These are phyloP conservation scores for Halocynthia aurantium DNA, from an alignment of 23 tunicate genomes.

Conservation along the genomic window DNA sequence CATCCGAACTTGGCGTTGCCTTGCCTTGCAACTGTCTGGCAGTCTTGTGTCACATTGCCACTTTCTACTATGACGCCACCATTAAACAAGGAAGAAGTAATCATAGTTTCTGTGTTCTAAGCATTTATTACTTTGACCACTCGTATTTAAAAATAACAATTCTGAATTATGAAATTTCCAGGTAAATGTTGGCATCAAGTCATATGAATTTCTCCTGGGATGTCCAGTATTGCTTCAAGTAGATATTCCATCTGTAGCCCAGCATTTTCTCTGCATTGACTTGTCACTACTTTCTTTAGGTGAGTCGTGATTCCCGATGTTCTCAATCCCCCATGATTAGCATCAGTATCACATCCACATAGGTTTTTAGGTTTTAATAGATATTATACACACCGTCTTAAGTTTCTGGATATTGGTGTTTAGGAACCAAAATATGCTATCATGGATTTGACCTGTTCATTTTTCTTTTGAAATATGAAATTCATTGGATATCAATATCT, in stretches of 20 bases:
- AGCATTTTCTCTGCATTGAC: slow-evolving; percentile 34
- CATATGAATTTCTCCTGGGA: slow-evolving; percentile 53
- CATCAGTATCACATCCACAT: neutral
- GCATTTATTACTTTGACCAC: too few relatives aligned
- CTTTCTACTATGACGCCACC: slow-evolving; percentile 44
- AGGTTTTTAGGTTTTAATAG: too few relatives aligned
- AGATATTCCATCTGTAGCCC: slow-evolving; percentile 33
- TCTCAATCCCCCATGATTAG: too few relatives aligned
- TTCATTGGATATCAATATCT: neutral
- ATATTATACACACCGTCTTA: too few relatives aligned
- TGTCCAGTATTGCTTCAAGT: slow-evolving; percentile 67
- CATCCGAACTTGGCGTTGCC: slow-evolving; percentile 13
- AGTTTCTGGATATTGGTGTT: too few relatives aligned
- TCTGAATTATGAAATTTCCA: neutral
- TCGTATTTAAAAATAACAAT: too few relatives aligned
- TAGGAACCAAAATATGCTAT: neutral
- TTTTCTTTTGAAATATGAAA: neutral
- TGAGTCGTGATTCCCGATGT: neutral
- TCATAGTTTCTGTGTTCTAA: too few relatives aligned
- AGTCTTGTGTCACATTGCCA: slow-evolving; percentile 66
- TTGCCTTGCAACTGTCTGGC: slow-evolving; percentile 72
- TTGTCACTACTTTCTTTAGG: slow-evolving; percentile 57
- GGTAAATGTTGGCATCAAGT: slow-evolving; percentile 34
- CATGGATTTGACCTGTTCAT: neutral
- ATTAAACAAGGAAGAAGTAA: slow-evolving; percentile 12